Percentiles rank a stretch among this genome's conserved stretches.
phyloP scores from a whole-genome alignment of 2,797 vertebrate species.

The Parambassis ranga region DNA sequence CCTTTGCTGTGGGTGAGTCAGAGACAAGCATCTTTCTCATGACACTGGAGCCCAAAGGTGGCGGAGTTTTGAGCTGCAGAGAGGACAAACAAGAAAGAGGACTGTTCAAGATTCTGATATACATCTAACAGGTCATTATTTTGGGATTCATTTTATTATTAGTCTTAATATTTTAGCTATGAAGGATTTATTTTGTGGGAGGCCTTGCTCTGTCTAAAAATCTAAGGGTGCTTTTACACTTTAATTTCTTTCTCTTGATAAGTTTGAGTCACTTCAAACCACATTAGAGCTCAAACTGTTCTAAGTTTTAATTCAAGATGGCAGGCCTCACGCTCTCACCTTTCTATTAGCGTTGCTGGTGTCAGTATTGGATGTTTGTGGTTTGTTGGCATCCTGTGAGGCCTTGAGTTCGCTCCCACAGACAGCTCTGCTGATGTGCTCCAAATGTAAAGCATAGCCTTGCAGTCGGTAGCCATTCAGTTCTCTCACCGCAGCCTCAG shows the following conservation, averaged over 20 bases:
- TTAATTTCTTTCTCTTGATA: too few species aligned
- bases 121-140: too few species aligned
- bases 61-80: not conserved
- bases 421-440: conserved; percentile 16
- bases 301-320: not conserved
- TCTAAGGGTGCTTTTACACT: too few species aligned
- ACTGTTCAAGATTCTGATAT: too few species aligned
- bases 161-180: too few species aligned
- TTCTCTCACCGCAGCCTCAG: conserved; percentile 52
- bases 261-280: too few species aligned
- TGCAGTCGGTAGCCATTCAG: conserved; percentile 46
- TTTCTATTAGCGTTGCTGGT: not conserved
- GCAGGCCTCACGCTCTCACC: conserved; percentile 19
- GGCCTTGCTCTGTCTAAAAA: too few species aligned
- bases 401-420: not conserved
- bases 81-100: not conserved
- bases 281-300: too few species aligned
- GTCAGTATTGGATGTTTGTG: not conserved
- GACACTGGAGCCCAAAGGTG: conserved; percentile 5
- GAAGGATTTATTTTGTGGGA: too few species aligned
- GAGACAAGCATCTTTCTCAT: conserved; percentile 38
- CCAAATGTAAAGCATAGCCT: conserved; percentile 47
- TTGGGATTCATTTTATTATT: too few species aligned
- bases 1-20: conserved; percentile 46
- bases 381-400: not conserved